A percentile compares a stretch with the other conserved stretches of the same genome.
Conservation (phyloP, 2,888 invertebrate species). For the Clepsis dumicolana region DNA sequence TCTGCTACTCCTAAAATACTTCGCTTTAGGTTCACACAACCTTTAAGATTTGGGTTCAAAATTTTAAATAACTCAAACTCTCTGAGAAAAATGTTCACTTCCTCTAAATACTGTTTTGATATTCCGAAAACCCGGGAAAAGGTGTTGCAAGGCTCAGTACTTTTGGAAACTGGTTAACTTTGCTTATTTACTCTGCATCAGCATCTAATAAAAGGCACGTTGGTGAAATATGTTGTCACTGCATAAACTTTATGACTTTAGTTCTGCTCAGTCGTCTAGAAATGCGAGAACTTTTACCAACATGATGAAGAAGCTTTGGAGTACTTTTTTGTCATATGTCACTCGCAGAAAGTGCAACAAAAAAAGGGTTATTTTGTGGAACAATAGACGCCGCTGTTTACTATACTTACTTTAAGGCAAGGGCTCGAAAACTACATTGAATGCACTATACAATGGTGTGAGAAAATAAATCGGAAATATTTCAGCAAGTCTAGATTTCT, state of each 20-base stretch:
- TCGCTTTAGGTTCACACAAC: no score
- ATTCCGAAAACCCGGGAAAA: no score
- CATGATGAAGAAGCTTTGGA: conserved; percentile 61
- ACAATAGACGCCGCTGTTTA: not conserved
- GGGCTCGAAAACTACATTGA: not conserved
- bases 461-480: no score
- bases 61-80: no score
- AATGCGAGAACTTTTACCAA: conserved; percentile 64
- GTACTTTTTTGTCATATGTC: conserved; percentile 59
- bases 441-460: no score
- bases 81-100: no score
- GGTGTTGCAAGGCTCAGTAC: no score
- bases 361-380: conserved; percentile 11
- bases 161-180: conserved; percentile 7
- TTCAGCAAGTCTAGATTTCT: no score
- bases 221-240: conserved; percentile 84
- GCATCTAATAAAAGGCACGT: conserved; percentile 80
- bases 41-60: no score
- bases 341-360: conserved; percentile 44
- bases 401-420: not conserved
- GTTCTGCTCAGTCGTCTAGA: conserved; percentile 66
- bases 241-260: conserved; percentile 83
- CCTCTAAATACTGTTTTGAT: no score
- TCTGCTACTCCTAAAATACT: no score
- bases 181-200: conserved; percentile 22